Evolutionary conservation across 2,888 invertebrate genomes (phyloP), one percentile per base, ranked within the genome.

Genomic region (Perithous albicinctus): DNA sequence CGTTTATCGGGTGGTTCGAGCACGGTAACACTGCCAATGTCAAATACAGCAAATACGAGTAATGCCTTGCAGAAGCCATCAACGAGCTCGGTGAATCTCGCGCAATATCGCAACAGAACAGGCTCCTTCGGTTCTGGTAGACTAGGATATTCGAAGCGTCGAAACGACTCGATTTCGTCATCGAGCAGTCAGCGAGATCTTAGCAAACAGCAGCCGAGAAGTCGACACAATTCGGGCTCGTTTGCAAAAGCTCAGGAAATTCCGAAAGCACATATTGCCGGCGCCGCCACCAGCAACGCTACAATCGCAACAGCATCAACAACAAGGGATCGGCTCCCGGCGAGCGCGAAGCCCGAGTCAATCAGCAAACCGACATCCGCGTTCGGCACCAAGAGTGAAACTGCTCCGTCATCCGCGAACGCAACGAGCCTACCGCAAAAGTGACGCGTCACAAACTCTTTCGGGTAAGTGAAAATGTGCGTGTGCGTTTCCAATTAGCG

Each of bases 61-160:
- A 56, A 75, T 51, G 83, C 84, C 38, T 64, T 85, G 15, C 89
- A 90, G 35, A 91, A 89, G 46, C 72, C 83, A 5, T 88, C 88
- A 23, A 81, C 87, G 23, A 89, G 88, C 38, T 85, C 88, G n/a
- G 86, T 88, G 0, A 91, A 89, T 80, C 82, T 90, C 10, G 81
- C 89, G 0, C 90, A 92, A 56, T 90, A 90, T 77, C 90, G 91
- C n/a, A 89, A 87, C 74, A 88, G 92, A 61, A 88, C 92, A 3
- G 91, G 88, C 29, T 93, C 92, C 3, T 92, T 92, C 43, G 92
- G 92, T 8, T 93, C 92, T 2, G 91, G 91, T 10, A 89, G 91
- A 81, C 67, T 89, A 12, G 79, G 87, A 23, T 89, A 91, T 84
- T 84, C 87, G 75, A 91, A 89, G 82, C 88, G 91, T 84, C 86